Conservation (phyloP, 2,113 vertebrate species). For the Sorex araneus region DNA sequence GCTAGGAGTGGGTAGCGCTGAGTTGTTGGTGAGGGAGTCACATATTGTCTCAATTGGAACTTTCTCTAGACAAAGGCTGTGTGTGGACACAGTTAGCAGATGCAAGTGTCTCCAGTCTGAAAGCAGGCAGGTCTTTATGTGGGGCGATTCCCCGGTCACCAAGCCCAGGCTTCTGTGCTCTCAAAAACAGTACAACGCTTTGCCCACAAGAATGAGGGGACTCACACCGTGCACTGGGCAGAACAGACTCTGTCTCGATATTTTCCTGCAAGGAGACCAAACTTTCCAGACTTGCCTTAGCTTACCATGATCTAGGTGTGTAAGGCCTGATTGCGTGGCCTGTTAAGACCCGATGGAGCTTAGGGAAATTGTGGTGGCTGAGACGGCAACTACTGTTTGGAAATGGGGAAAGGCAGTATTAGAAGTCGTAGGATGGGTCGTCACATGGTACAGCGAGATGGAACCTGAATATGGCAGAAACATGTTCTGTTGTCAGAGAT, state of each 20-base stretch:
- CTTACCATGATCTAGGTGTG: not conserved
- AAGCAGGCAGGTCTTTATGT: not conserved
- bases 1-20: not conserved
- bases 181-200: not conserved
- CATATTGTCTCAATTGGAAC: not conserved
- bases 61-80: not conserved
- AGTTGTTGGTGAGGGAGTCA: not conserved
- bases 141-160: not conserved
- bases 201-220: not conserved
- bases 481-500: not conserved
- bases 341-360: not conserved
- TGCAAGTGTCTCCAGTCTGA: not conserved
- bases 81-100: not conserved
- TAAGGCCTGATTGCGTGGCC: not conserved
- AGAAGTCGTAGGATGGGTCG: not conserved
- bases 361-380: not conserved
- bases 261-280: too few species aligned
- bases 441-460: accelerated
- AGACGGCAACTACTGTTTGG: not conserved
- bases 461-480: not conserved
- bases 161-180: too few species aligned
- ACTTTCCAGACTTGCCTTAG: not conserved
- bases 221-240: too few species aligned
- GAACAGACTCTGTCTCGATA: too few species aligned
- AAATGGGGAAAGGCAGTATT: not conserved